A percentile compares a stretch with the other conserved stretches of the same genome.
phyloP scores from a whole-genome alignment of 1,140 invertebrate species.

The Anastrepha obliqua region DNA sequence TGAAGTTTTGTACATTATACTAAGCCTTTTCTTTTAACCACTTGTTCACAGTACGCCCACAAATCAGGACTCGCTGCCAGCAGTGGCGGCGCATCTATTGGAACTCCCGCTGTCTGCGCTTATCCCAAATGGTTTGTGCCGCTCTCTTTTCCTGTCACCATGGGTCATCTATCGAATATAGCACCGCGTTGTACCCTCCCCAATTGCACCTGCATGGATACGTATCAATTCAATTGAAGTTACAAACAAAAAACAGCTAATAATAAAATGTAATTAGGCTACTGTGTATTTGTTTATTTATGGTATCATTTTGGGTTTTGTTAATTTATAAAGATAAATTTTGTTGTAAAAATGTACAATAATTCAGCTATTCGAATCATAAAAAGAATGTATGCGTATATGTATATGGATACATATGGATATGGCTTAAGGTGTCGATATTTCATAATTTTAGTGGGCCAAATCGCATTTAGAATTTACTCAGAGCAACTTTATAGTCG shows the following conservation, averaged over 20 bases:
- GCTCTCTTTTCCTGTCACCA: constrained; percentile 72
- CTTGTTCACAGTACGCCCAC: neutral
- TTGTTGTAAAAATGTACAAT: neutral
- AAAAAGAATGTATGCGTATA: no score
- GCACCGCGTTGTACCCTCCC: constrained; percentile 72
- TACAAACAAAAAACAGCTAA: neutral
- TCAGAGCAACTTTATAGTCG: no score
- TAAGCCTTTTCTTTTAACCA: neutral
- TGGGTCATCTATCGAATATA: constrained; percentile 72
- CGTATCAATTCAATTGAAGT: constrained; percentile 68
- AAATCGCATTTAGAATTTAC: no score
- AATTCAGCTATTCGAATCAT: no score
- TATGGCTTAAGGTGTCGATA: no score
- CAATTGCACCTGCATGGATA: constrained; percentile 71
- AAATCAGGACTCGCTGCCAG: neutral
- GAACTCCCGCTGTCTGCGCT: constrained; percentile 62
- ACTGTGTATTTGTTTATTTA: neutral
- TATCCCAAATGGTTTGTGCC: constrained; percentile 74
- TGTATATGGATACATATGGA: no score
- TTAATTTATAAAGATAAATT: neutral
- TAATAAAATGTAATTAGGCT: constrained; percentile 1
- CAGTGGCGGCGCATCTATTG: neutral
- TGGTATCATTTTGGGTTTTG: neutral
- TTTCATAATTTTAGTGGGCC: no score
- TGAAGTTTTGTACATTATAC: no score